phyloP scores from a whole-genome alignment of 2,888 invertebrate genomes.

The Drosophila pseudotalamancana region DNA sequence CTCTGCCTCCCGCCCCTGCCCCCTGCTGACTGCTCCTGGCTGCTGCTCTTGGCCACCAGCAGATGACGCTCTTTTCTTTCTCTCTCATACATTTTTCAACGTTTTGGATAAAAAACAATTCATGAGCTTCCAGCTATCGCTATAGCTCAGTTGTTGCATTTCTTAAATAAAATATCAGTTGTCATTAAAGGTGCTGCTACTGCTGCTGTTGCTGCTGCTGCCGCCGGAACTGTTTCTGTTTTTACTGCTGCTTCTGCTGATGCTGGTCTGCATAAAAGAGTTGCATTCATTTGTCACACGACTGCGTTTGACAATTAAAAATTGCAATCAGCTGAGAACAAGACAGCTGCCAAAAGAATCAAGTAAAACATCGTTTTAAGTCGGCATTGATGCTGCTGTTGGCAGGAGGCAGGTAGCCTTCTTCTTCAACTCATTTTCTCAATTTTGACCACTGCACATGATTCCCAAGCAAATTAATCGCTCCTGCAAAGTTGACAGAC shows the following conservation, averaged over 20 bases:
- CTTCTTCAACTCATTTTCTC: not conserved
- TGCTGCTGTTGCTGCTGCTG: not conserved
- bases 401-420: no score
- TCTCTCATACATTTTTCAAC: constrained; percentile 56
- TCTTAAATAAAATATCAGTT: constrained; percentile 72
- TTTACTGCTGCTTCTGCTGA: not conserved
- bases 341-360: constrained; percentile 45
- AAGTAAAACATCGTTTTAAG: constrained; percentile 37
- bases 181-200: constrained; percentile 59
- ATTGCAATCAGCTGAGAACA: constrained; percentile 53
- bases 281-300: constrained; percentile 67
- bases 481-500: constrained; percentile 22
- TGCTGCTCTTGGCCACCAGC: not conserved
- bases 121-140: constrained; percentile 34
- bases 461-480: constrained; percentile 44
- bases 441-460: constrained; percentile 2
- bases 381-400: constrained; percentile 8
- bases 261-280: constrained; percentile 14
- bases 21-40: not conserved
- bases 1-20: not conserved
- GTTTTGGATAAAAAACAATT: constrained; percentile 62
- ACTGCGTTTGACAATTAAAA: constrained; percentile 76
- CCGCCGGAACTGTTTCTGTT: no score
- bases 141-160: constrained; percentile 65
- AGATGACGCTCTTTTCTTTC: not conserved